Evolutionary conservation across 2,888 invertebrate species (phyloP), one percentile per base, ranked within the genome.

Genomic region (Drosophila macrospina): DNA sequence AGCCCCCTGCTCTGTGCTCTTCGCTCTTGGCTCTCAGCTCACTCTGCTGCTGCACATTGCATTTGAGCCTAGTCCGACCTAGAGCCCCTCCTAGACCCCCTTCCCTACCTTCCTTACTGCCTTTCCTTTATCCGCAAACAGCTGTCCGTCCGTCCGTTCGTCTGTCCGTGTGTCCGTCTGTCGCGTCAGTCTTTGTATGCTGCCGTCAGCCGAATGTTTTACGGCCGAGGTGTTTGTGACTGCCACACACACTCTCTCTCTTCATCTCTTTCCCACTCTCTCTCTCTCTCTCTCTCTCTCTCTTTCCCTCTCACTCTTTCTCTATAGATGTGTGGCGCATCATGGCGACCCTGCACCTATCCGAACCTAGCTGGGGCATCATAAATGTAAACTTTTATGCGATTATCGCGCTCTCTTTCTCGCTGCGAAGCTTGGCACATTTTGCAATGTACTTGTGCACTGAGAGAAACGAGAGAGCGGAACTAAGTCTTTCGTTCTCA

Each of bases 361-460:
- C 78, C 66, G 74, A 80, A 65, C 78, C 73, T 66, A 65, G 69
- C 67, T 55, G 65, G 61, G 68, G 84, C 87, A 74, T 88, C 87
- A 84, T 83, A 88, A 83, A 88, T 88, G 83, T 80, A 72, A 88
- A 83, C 83, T 84, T 83, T 88, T 88, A 84, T 88, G 77, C 74
- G 85, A 83, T 78, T 88, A 84, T 80, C 55, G 61, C 78, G 74
- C 54, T 74, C 89, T 84, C 87, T 74, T 69, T 86, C 83, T 65
- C 20, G 57, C 71, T 63, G 71, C 68, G 39, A 55, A 39, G 41
- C 78, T 61, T 20, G 39, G 66, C 69, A 78, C 39, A 66, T 60
- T 69, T 65, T 28, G 16, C 61, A 50, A 24, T 41, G 67, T 36
- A 26, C 39, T 5, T 13, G 28, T 62, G 16, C 75, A 75, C 79